A percentile compares a stretch with the other conserved stretches of the same genome.
These are phyloP conservation scores for Pachypsylla venusta DNA, from an alignment of 1,140 invertebrate species.

Conservation along the genomic window DNA sequence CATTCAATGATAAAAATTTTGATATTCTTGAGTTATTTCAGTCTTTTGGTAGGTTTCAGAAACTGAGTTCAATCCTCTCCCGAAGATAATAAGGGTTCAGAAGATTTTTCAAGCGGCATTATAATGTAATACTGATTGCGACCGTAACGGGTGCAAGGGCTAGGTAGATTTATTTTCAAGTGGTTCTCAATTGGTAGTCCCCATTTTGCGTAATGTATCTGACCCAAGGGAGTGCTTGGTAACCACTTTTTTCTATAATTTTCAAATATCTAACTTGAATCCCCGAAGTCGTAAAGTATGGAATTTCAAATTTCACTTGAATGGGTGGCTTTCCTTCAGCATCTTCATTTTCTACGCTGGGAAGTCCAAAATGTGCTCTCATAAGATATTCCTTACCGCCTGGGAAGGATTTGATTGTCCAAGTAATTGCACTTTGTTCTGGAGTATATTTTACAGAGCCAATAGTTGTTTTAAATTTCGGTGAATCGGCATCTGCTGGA, in stretches of 20 bases:
- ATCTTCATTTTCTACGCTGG: slow-evolving; percentile 91
- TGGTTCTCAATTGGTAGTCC: slow-evolving; percentile 94
- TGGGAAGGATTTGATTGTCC: slow-evolving; percentile 99
- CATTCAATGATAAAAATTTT: no score
- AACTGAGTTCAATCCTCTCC: no score
- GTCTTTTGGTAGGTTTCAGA: no score
- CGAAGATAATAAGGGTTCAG: no score
- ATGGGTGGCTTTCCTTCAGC: slow-evolving; percentile 95
- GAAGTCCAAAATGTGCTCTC: slow-evolving; percentile 97
- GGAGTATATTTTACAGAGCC: slow-evolving; percentile 96
- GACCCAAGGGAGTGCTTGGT: slow-evolving; percentile 98
- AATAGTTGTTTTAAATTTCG: slow-evolving; percentile 97
- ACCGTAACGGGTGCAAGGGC: no score
- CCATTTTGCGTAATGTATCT: slow-evolving; percentile 99
- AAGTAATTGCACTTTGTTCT: slow-evolving; percentile 93
- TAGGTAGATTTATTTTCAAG: slow-evolving; percentile 41
- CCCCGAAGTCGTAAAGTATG: slow-evolving; percentile 98
- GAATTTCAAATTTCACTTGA: slow-evolving; percentile 98
- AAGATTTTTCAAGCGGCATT: no score
- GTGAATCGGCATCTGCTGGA: slow-evolving; percentile 93
- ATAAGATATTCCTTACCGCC: slow-evolving; percentile 99
- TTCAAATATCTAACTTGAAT: slow-evolving; percentile 98
- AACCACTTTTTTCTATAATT: slow-evolving; percentile 99
- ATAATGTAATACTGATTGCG: no score
- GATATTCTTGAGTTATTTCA: no score